phyloP scores from a whole-genome alignment of 2,113 vertebrate species.

The Thamnophis sirtalis region DNA sequence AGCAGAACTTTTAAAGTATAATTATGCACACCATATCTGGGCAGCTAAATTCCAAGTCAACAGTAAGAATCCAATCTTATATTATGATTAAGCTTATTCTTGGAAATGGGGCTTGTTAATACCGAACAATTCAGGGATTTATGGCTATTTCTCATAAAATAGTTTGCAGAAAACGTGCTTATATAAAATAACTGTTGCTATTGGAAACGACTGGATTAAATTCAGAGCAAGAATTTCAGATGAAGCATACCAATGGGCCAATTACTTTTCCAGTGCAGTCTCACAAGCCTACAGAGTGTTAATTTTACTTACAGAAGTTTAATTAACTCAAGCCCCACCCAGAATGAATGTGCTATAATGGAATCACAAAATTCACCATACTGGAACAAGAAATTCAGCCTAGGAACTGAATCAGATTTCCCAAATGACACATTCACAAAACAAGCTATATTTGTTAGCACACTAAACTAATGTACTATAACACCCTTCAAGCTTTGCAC shows the following conservation, averaged over 20 bases:
- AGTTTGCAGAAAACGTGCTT: neutral
- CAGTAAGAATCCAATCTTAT: neutral
- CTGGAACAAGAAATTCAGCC: neutral
- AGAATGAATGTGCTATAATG: neutral
- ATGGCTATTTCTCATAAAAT: neutral
- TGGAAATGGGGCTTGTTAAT: neutral
- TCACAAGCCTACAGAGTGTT: neutral
- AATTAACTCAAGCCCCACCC: slow-evolving; percentile 11
- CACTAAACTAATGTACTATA: neutral
- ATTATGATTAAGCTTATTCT: neutral
- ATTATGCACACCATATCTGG: neutral
- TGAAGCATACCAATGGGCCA: neutral
- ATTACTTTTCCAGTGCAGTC: neutral
- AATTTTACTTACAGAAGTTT: slow-evolving; percentile 18
- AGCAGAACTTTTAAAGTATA: neutral
- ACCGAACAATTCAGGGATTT: neutral
- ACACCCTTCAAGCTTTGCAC: slow-evolving; percentile 12
- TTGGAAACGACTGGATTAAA: neutral
- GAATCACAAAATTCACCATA: slow-evolving; percentile 5
- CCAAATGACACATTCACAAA: slow-evolving; percentile 2
- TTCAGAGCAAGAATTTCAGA: neutral
- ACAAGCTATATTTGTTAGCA: slow-evolving; percentile 26
- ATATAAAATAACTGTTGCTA: neutral
- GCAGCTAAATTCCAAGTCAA: neutral
- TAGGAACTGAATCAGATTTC: neutral